Base-by-base conservation (phyloP, 2,797 vertebrate species). In the Sebastolobus altivelis region DNA sequence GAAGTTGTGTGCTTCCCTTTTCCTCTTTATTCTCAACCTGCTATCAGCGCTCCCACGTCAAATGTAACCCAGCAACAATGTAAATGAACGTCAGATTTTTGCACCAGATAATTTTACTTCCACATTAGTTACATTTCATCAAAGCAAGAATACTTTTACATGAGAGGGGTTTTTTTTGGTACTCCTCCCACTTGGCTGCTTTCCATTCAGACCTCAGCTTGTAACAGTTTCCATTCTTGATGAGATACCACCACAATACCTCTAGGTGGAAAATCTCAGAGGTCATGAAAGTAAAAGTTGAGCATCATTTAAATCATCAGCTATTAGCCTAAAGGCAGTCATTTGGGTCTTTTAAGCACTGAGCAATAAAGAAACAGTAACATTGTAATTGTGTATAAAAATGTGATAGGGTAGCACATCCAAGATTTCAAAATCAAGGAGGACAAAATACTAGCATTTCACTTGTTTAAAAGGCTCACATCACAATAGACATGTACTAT, bases 211-310 rank as follows among this genome's bases (percentile, higher is more conserved):
- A 52, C 60, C 8, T 1, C 0, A n/a, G 12, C 35, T 46, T 46
- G 13, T 31, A 52, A 74, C 18, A 16, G 0, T 87, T 89, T 86
- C 74, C 31, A 79, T 56, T 75, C 43, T 5, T 16, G 25, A 58
- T 71, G n/a, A 63, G 62, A 67, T 27, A 31, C n/a, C 25, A 52
- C 27, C 6, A 6, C 12, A 78, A 46, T 58, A 37, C 16, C 5
- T 11, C 22, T 22, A 11, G 0, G 13, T 49, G 67, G 33, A n/a
- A 61, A 62, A 49, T 16, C 4, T 56, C 37, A 46, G 5, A 63
- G 37, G 27, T 43, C 5, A 58, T 43, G 2, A 22, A 20, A 60
- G 12, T 43, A 20, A 54, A 65, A 29, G 7, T 33, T 31, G 31
- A 55, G 12, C 52, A 12, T 31, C 18, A 62, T 55, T 70, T 31